Evolutionary conservation across 1,140 invertebrate species (phyloP), one percentile per base, ranked within the genome.

Genomic region (Drosophila murphyi): DNA sequence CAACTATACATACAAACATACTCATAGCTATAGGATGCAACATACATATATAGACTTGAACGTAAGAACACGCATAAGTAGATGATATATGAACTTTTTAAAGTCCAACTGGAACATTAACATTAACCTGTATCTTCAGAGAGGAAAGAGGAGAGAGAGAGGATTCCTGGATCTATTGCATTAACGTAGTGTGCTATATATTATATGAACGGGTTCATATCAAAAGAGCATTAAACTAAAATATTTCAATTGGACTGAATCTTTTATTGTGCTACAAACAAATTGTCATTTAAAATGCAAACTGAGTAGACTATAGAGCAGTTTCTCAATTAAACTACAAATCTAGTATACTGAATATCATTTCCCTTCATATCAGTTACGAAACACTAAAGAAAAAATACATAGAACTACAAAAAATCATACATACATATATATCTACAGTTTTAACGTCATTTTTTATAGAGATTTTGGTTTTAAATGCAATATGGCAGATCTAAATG

Each of bases 201-300:
- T 59, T 47, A 47, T 70, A 74, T 72, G 61, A 50, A 65, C 37
- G 20, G 64, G 72, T 85, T 80, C 80, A 89, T 89, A 88, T 88
- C 76, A 78, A 80, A 62, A 41, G 20, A 35, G 55, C 47, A 64
- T 56, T 73, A 37, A 76, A 51, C 62, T 78, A 69, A 70, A 72
- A 82, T 51, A 57, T 89, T 89, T 89, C 63, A 45, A 89, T 89
- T 76, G 74, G 77, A 88, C 85, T 88, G 85, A 88, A 81, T 70
- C 61, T 78, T 81, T 70, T 78, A 79, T 71, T 76, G 47, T 60
- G 62, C 54, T 69, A 77, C 62, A 47, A 34, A 65, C 43, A 65
- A 72, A 78, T 57, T 79, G 85, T 67, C 85, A 88, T 88, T 88
- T 83, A 52, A 88, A 89, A 88, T 88, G 83, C 83, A 75, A 61